These are phyloP conservation scores for Tipula unca DNA, from an alignment of 2,888 invertebrate genomes.

Conservation along the genomic window DNA sequence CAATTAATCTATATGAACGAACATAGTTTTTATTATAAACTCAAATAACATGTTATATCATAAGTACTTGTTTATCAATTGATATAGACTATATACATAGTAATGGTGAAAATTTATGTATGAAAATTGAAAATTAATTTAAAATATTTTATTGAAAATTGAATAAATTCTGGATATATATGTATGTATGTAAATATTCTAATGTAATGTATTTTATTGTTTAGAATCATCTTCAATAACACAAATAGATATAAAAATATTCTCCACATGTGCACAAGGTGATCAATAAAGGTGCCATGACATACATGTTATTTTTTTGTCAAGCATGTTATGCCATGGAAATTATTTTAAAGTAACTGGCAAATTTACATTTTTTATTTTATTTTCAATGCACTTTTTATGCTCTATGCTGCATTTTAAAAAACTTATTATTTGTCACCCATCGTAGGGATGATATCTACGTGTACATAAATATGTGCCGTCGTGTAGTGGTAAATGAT, in stretches of 20 bases:
- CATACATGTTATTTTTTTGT: no score
- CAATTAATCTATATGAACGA: not conserved
- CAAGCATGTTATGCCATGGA: not conserved
- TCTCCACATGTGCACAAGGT: not conserved
- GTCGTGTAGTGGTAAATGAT: not conserved
- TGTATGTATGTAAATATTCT: not conserved
- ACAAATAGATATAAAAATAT: not conserved
- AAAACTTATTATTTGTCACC: not conserved
- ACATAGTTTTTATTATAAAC: not conserved
- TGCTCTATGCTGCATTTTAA: not conserved
- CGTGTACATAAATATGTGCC: not conserved
- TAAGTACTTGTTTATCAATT: not conserved
- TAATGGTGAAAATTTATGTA: not conserved
- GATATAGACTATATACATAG: not conserved
- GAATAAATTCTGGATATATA: not conserved
- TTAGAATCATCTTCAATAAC: not conserved
- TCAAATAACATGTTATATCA: not conserved
- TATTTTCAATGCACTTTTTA: not conserved
- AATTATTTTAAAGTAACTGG: not conserved
- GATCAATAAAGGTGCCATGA: not conserved
- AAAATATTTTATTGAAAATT: not conserved
- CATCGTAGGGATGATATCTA: not conserved
- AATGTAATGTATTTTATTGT: not conserved
- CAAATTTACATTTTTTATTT: no score
- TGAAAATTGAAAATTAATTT: slow-evolving; percentile 2